Evolutionary conservation across 92 coral and sea anemone species (phyloP).

Genomic region (Pocillopora meandrina): DNA sequence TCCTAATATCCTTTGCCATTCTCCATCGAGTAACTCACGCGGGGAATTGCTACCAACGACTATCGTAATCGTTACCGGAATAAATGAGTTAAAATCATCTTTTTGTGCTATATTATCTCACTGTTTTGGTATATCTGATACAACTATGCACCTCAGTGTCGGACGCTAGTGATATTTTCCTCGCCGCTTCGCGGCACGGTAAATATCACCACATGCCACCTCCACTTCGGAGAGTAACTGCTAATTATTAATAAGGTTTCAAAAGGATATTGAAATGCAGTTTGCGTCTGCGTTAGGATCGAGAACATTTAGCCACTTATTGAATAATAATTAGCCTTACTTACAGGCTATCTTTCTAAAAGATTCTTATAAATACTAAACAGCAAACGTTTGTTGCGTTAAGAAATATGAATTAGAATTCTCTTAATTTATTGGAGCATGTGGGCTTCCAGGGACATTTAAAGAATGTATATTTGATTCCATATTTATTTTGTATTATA

Average conservation of each 20-base stretch:
- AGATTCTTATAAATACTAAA: neutral
- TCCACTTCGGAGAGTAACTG: neutral
- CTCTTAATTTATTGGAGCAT: neutral
- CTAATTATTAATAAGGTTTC: neutral
- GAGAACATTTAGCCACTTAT: neutral
- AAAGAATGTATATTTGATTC: neutral
- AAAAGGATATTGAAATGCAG: slow-evolving; percentile 3
- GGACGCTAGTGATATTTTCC: too few relatives aligned
- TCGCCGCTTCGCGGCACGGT: too few relatives aligned
- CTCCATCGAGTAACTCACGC: too few relatives aligned
- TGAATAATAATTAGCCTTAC: neutral
- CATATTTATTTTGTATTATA: slow-evolving; percentile 29
- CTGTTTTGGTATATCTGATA: too few relatives aligned
- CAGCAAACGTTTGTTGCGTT: neutral
- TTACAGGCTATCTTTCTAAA: neutral
- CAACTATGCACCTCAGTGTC: too few relatives aligned
- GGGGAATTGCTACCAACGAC: too few relatives aligned
- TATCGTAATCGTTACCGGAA: too few relatives aligned
- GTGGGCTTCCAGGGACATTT: neutral
- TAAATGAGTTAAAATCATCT: too few relatives aligned
- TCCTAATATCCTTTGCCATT: too few relatives aligned
- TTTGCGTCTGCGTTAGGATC: neutral
- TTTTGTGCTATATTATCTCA: too few relatives aligned
- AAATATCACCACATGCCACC: too few relatives aligned
- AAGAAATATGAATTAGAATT: neutral